Conservation (phyloP, 2,113 vertebrate genomes). For the Zootoca vivipara region DNA sequence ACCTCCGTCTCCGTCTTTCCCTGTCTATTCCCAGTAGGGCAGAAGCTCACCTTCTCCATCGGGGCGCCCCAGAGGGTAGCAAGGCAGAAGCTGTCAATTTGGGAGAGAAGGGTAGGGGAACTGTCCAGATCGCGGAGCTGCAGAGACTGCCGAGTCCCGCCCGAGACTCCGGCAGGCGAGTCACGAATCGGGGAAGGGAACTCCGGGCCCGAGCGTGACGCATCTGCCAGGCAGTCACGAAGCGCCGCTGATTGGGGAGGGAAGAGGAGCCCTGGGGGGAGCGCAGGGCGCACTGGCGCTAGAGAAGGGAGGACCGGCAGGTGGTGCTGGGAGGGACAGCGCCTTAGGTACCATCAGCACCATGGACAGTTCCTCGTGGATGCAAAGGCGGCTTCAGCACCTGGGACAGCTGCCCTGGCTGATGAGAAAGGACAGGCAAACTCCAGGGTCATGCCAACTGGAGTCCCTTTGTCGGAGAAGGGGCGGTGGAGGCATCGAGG, state of each 20-base stretch:
- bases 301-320: slow-evolving; percentile 15
- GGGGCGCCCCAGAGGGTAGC: neutral
- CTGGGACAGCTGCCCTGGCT: neutral
- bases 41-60: slow-evolving; percentile 31
- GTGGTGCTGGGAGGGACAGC: slow-evolving; percentile 2
- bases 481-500: neutral
- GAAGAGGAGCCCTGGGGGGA: slow-evolving; percentile 7
- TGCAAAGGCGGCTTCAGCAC: neutral
- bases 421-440: no score
- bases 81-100: neutral
- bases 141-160: slow-evolving; percentile 41
- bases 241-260: slow-evolving; percentile 31
- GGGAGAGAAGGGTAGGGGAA: neutral
- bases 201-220: slow-evolving; percentile 40
- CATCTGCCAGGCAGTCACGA: slow-evolving; percentile 43
- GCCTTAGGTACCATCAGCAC: slow-evolving; percentile 5
- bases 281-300: neutral
- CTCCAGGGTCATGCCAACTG: neutral
- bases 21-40: neutral
- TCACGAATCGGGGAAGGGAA: slow-evolving; percentile 43
- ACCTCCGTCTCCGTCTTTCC: neutral
- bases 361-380: neutral
- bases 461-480: neutral
- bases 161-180: slow-evolving; percentile 39
- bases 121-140: slow-evolving; percentile 18